Evolutionary conservation across 2,797 vertebrate genomes (phyloP).

Genomic region (Carapus acus): DNA sequence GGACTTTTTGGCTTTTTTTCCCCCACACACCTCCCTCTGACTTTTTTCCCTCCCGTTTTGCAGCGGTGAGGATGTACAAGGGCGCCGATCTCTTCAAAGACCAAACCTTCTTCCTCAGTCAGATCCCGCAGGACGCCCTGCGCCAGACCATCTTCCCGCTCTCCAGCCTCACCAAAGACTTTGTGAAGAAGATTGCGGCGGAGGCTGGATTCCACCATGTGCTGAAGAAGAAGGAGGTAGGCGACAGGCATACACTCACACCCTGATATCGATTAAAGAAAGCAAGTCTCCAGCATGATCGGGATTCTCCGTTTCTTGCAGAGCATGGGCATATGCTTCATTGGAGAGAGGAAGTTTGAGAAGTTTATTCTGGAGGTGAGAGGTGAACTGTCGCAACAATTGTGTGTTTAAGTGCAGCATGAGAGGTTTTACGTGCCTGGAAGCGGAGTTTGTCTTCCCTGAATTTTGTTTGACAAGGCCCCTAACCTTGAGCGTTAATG

Average conservation of each 20-base stretch:
- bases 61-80: conserved; percentile 81
- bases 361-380: conserved; percentile 90
- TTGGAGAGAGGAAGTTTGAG: conserved; percentile 90
- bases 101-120: conserved; percentile 98
- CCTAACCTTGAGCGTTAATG: no score
- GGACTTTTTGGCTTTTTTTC: no score
- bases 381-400: neutral
- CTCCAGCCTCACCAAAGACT: conserved; percentile 85
- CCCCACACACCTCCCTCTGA: neutral
- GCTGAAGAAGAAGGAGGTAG: conserved; percentile 90
- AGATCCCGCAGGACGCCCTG: conserved; percentile 88
- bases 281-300: neutral
- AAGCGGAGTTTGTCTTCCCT: no score
- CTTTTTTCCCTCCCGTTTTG: neutral
- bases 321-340: conserved; percentile 98
- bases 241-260: neutral
- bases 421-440: no score
- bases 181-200: conserved; percentile 89
- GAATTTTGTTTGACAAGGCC: no score
- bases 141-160: conserved; percentile 86
- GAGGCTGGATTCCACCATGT: conserved; percentile 87
- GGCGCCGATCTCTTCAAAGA: conserved; percentile 89
- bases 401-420: no score
- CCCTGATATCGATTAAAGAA: neutral
- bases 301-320: conserved; percentile 55